Percentiles rank a stretch among this genome's conserved stretches.
Evolutionary conservation across 1,140 invertebrate genomes (phyloP).

Genomic region (Pachypsylla venusta): DNA sequence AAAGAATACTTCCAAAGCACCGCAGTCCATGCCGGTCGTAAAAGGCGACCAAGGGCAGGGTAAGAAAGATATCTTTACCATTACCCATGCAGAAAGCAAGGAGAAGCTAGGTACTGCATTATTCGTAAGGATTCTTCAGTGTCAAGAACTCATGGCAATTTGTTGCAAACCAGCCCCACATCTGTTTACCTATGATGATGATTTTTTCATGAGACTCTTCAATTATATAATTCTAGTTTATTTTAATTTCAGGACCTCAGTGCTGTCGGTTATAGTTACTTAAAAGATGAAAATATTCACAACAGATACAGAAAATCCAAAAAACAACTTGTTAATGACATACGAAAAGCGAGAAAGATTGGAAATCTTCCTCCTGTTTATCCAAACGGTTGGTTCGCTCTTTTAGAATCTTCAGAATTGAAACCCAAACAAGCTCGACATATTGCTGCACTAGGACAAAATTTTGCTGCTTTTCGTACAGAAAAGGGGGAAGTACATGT

Average conservation of each 20-base stretch:
- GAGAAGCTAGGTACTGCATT: no score
- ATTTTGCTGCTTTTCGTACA: conserved; percentile 59
- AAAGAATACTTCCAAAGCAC: no score
- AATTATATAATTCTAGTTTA: conserved; percentile 11
- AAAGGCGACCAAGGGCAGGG: no score
- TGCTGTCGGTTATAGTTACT: conserved; percentile 34
- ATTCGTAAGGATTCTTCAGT: no score
- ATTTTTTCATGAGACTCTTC: not conserved
- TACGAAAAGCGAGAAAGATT: conserved; percentile 35
- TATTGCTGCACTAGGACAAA: conserved; percentile 51
- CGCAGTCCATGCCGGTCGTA: no score
- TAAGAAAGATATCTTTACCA: no score
- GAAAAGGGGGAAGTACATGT: conserved; percentile 44
- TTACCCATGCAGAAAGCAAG: no score
- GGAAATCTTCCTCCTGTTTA: conserved; percentile 62
- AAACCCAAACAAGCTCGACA: conserved; percentile 41
- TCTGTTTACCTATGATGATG: no score
- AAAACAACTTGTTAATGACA: conserved; percentile 30
- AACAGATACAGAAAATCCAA: conserved; percentile 24
- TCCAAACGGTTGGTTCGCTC: conserved; percentile 78
- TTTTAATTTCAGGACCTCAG: conserved; percentile 29
- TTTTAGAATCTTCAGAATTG: conserved; percentile 53
- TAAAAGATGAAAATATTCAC: conserved; percentile 10
- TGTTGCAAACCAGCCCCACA: no score
- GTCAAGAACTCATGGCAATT: no score